Evolutionary conservation across 2,113 vertebrate genomes (phyloP).

Genomic region (Polyodon spathula): DNA sequence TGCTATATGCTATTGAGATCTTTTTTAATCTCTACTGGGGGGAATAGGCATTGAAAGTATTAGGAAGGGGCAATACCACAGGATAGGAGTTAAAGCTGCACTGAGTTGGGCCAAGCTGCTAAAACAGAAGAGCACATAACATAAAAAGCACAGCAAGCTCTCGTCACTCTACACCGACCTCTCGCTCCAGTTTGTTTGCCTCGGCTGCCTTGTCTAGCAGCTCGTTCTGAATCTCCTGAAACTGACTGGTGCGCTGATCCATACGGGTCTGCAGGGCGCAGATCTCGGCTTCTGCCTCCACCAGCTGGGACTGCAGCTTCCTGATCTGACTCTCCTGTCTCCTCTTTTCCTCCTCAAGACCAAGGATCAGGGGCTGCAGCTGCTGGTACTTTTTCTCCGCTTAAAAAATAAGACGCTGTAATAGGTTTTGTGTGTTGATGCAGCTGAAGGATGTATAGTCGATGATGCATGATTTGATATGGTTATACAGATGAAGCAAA

Average conservation of each 20-base stretch:
- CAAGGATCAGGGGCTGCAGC: constrained; percentile 55
- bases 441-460: too few species aligned
- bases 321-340: constrained; percentile 57
- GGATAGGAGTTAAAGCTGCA: too few species aligned
- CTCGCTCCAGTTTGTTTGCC: constrained; percentile 62
- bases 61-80: too few species aligned
- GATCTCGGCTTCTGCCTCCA: constrained; percentile 67
- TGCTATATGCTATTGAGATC: too few species aligned
- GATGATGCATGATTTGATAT: too few species aligned
- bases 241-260: constrained; percentile 76
- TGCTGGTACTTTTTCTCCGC: constrained; percentile 58
- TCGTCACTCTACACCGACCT: constrained; percentile 40
- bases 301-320: constrained; percentile 61
- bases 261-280: constrained; percentile 72
- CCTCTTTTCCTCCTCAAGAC: constrained; percentile 60
- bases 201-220: constrained; percentile 74
- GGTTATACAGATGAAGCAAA: too few species aligned
- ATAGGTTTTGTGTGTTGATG: not conserved
- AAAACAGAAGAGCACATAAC: not conserved
- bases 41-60: too few species aligned
- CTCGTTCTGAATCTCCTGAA: constrained; percentile 78
- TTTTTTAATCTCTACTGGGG: too few species aligned
- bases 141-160: not conserved
- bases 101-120: too few species aligned
- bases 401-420: constrained; percentile 27